Base-by-base conservation (phyloP, 2,797 vertebrate genomes). In the Poliocrania exsul region DNA sequence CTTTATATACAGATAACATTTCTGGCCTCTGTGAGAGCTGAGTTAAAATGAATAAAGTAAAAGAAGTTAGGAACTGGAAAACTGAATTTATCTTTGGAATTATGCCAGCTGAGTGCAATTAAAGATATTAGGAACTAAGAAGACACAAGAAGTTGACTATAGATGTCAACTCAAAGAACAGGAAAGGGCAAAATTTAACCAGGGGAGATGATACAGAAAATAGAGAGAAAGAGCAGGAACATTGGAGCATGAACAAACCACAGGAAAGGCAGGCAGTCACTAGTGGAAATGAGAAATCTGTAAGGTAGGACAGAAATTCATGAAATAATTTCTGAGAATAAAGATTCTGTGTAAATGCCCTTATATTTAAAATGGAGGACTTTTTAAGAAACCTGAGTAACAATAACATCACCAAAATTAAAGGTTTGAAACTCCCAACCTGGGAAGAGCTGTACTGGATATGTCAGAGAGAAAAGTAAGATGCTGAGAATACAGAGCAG, bases 81-180 rank as follows among this genome's bases (percentile, higher is more conserved):
- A 70, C 12, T 16, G 81, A 94, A 57, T 78, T 94, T 67, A 89
- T 29, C 31, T 92, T 85, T 91, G 91, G 84, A 80, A 24, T 91
- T 35, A 25, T 49, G 88, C 84, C 93, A 74, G 44, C 35, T 81
- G 80, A 94, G 89, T 78, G 75, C 57, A 93, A 94, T 94, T 94
- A 95, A 67, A 84, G 72, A 84, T 82, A 92, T 94, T 91, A 79
- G 25, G 18, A 86, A 37, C 33, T 60, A 77, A 77, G 81, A 86
- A 25, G 50, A 46, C 25, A 38, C 50, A 38, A 44, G 37, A 65
- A 65, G 11, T 60, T 89, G 14, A 10, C 54, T 86, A 3, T 31
- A 47, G 85, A 31, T 87, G 85, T 74, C 79, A 81, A 21, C 57
- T 44, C 46, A 58, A 86, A 85, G 83, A 79, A 93, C 14, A 88